phyloP scores from a whole-genome alignment of 2,797 vertebrate genomes.

The Coreius guichenoti region DNA sequence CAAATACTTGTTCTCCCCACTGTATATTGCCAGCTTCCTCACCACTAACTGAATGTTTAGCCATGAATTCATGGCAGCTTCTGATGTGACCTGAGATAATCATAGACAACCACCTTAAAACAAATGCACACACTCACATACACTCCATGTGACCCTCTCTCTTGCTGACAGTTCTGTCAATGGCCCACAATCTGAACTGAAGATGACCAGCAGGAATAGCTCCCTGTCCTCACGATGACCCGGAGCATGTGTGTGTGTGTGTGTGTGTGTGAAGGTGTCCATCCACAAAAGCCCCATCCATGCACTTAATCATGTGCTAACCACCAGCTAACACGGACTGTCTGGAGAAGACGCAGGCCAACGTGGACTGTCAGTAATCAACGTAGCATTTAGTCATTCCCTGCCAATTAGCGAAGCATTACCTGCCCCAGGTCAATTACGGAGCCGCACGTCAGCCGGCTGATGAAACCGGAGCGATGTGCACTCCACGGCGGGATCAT shows the following conservation, averaged over 20 bases:
- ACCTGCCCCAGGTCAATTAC: slow-evolving; percentile 39
- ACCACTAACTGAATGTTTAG: neutral
- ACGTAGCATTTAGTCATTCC: slow-evolving; percentile 63
- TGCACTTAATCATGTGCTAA: slow-evolving; percentile 68
- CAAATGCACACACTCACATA: slow-evolving; percentile 16
- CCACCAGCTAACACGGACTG: slow-evolving; percentile 47
- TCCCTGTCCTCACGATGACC: slow-evolving; percentile 71
- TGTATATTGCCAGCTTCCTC: neutral
- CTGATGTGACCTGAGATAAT: slow-evolving; percentile 27
- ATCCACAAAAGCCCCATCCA: slow-evolving; percentile 31
- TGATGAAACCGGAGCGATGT: slow-evolving; percentile 63
- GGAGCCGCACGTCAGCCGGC: slow-evolving; percentile 30
- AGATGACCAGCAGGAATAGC: slow-evolving; percentile 51
- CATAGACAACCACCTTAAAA: slow-evolving; percentile 13
- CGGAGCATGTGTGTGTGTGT: slow-evolving; percentile 27
- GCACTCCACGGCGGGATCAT: slow-evolving; percentile 60
- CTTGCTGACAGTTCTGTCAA: slow-evolving; percentile 53
- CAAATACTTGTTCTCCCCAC: no score
- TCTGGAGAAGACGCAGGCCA: slow-evolving; percentile 61
- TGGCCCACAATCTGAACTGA: slow-evolving; percentile 54
- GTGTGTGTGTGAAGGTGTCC: slow-evolving; percentile 25
- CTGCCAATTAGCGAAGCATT: slow-evolving; percentile 37
- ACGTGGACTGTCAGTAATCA: slow-evolving; percentile 74
- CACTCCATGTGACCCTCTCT: slow-evolving; percentile 33
- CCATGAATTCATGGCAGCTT: neutral